phyloP scores from a whole-genome alignment of 2,888 invertebrate genomes.

The Eupithecia abbreviata region DNA sequence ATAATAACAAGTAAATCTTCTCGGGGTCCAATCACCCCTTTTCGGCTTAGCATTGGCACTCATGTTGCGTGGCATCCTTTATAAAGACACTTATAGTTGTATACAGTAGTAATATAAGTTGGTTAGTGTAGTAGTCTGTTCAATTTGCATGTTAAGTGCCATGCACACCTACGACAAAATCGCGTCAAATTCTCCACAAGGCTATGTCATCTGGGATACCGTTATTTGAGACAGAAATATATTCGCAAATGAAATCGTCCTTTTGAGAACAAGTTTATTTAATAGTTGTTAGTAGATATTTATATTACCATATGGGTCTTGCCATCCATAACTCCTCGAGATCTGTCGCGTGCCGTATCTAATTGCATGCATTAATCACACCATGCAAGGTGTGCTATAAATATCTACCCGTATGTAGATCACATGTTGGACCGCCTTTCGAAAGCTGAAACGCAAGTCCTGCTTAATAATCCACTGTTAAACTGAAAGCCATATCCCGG shows the following conservation, averaged over 20 bases:
- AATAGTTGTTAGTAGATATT: slow-evolving; percentile 34
- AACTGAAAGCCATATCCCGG: slow-evolving; percentile 68
- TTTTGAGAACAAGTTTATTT: slow-evolving; percentile 59
- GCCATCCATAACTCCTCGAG: slow-evolving; percentile 47
- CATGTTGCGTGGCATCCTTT: too few relatives aligned
- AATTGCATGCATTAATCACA: slow-evolving; percentile 73
- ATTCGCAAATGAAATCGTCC: slow-evolving; percentile 58
- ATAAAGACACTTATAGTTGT: too few relatives aligned
- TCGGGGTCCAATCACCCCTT: too few relatives aligned
- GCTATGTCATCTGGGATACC: slow-evolving; percentile 65
- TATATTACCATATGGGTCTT: slow-evolving; percentile 56
- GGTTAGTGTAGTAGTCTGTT: slow-evolving; percentile 43
- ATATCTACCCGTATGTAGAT: slow-evolving; percentile 59
- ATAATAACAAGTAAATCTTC: too few relatives aligned
- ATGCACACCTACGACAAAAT: slow-evolving; percentile 59
- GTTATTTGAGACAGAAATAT: slow-evolving; percentile 57
- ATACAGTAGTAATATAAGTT: background rate
- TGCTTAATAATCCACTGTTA: slow-evolving; percentile 67
- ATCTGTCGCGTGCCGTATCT: slow-evolving; percentile 68
- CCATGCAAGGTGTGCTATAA: slow-evolving; percentile 51
- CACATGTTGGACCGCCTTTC: slow-evolving; percentile 60
- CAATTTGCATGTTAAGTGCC: slow-evolving; percentile 38
- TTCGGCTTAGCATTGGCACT: too few relatives aligned
- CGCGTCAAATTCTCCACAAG: slow-evolving; percentile 62
- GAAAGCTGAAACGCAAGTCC: slow-evolving; percentile 68